Conservation (phyloP, 2,113 vertebrate species). For the Procavia capensis region DNA sequence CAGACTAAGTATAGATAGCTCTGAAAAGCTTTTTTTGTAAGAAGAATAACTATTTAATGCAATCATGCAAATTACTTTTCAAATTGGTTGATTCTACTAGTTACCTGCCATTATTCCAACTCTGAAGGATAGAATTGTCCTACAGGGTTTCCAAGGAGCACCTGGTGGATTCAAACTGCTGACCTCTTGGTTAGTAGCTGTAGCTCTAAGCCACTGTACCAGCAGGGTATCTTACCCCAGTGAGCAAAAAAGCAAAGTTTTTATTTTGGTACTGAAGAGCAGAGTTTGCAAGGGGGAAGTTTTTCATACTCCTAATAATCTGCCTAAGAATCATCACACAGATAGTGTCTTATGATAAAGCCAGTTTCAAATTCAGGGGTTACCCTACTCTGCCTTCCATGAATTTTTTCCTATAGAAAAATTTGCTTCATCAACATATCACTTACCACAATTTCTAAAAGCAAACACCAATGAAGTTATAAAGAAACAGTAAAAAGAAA, state of each 20-base stretch:
- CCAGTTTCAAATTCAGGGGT: neutral
- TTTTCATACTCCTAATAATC: neutral
- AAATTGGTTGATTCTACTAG: constrained; percentile 26
- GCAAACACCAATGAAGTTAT: neutral
- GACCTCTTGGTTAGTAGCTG: too few relatives aligned
- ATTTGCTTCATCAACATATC: constrained; percentile 16
- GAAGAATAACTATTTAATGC: constrained; percentile 65
- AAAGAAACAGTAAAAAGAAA: neutral
- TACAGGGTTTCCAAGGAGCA: too few relatives aligned
- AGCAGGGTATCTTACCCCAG: neutral
- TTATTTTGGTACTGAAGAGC: neutral
- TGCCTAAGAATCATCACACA: neutral
- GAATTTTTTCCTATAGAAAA: neutral
- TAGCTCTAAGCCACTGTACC: too few relatives aligned
- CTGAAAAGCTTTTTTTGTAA: constrained; percentile 23
- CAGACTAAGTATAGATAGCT: constrained; percentile 19
- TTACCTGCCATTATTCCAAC: neutral
- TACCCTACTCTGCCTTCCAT: neutral
- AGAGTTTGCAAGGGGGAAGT: neutral
- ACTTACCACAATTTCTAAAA: constrained; percentile 8
- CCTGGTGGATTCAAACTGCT: too few relatives aligned
- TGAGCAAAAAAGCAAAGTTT: neutral
- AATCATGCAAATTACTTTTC: constrained; percentile 57
- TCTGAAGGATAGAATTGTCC: too few relatives aligned
- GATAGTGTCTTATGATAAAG: neutral